phyloP scores from a whole-genome alignment of 2,888 invertebrate genomes.

The Silvanus unidentatus region DNA sequence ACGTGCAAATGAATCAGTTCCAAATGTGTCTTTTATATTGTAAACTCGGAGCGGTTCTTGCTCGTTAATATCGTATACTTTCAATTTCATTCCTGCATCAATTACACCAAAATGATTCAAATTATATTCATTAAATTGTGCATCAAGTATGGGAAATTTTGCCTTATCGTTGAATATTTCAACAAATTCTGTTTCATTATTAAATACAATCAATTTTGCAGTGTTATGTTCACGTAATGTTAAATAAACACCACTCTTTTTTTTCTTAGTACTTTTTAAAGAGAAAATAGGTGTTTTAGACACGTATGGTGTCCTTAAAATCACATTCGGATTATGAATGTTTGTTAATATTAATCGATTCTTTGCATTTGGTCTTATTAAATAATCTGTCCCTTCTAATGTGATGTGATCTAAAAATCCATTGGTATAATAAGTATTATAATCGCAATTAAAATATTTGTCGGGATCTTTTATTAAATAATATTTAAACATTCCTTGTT shows the following conservation, averaged over 20 bases:
- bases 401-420: constrained; percentile 21
- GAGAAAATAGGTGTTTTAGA: constrained; percentile 13
- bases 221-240: no score
- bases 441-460: constrained; percentile 18
- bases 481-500: constrained; percentile 20
- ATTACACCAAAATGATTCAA: constrained; percentile 17
- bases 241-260: neutral
- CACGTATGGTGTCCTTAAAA: constrained; percentile 6
- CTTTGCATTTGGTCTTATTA: constrained; percentile 19
- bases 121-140: constrained; percentile 18
- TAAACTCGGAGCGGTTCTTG: constrained; percentile 11
- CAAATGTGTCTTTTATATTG: constrained; percentile 6
- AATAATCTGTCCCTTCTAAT: constrained; percentile 15
- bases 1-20: constrained; percentile 18
- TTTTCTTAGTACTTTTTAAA: constrained; percentile 13
- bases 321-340: constrained; percentile 4
- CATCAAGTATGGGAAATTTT: constrained; percentile 19
- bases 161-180: constrained; percentile 7
- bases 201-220: constrained; percentile 9
- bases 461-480: constrained; percentile 20
- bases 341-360: constrained; percentile 17
- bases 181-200: constrained; percentile 1
- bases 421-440: constrained; percentile 23
- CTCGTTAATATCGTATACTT: constrained; percentile 18
- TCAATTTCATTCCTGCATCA: constrained; percentile 14